Base-by-base conservation (phyloP, 2,113 vertebrate genomes). In the Drymodes brunneopygia region DNA sequence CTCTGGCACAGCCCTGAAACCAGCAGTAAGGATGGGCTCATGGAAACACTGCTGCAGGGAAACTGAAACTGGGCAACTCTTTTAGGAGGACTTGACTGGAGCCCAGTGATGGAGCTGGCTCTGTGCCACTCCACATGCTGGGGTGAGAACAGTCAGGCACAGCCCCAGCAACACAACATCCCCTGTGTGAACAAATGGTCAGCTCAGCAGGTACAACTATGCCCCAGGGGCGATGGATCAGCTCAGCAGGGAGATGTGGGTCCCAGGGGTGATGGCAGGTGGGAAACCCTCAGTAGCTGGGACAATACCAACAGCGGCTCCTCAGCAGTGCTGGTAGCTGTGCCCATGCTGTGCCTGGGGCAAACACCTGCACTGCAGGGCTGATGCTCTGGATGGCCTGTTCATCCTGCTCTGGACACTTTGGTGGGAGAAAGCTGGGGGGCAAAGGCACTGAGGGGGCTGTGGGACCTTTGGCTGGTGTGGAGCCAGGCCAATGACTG, bases 201-300 rank as follows among this genome's bases (percentile, higher is more conserved):
- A 56, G 50, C 56, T 70, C 87, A 56, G 60, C 45, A 81, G 22
- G 72, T 62, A 58, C 18, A 48, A 2, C 1, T 28, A 3, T 2
- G 7, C 19, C 15, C 44, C 19, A 17, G 64, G 50, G 28, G 64
- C 27, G 38, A 42, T 22, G 38, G 75, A 45, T 53, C 58, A 64
- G 47, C 40, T 78, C 66, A 40, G 25, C 36, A 60, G 23, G 10
- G 20, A 3, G 13, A 35, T 0, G 0, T 0, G 7, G 17, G 36
- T 38, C 36, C 35, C 22, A 13, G 48, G 40, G 54, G 31, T 35
- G 50, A 33, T 2, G 1, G 53, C 0, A 2, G 35, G 18, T 28
- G 58, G 31, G 51, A 78, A 73, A 44, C 16, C 47, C 27, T 45
- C 3, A 1, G 21, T 10, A 70, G 22, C 13, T 29, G 31, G 45